These are phyloP conservation scores for Chrysaora quinquecirrha DNA, from an alignment of 30 jellyfish, hydroid and myxozoan species.

Conservation along the genomic window DNA sequence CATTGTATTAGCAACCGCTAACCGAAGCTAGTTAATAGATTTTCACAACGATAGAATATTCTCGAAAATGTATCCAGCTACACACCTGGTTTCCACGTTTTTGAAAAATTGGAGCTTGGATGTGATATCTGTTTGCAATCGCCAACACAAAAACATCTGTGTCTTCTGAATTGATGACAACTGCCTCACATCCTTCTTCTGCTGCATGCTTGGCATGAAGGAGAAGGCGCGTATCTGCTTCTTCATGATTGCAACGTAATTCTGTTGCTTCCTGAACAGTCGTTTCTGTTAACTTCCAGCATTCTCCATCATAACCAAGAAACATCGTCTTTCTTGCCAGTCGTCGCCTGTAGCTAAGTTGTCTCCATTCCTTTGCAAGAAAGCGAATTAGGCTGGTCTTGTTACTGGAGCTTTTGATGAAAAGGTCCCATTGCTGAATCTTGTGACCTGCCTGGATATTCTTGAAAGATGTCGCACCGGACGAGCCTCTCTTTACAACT, in stretches of 20 bases:
- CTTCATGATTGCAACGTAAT: conserved; percentile 40
- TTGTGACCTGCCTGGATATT: conserved; percentile 33
- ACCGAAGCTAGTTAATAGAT: too few species aligned
- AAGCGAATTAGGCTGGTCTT: conserved; percentile 34
- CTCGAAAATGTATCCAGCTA: neutral
- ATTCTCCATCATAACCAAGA: conserved; percentile 16
- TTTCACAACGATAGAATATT: neutral
- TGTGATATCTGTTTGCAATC: conserved; percentile 19
- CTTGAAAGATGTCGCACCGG: neutral
- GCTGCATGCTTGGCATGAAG: conserved; percentile 44
- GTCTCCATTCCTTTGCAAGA: conserved; percentile 33
- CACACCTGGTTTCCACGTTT: conserved; percentile 32
- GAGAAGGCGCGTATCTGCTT: conserved; percentile 55
- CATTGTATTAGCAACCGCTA: too few species aligned
- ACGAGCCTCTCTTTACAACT: conserved; percentile 10
- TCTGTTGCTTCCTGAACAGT: conserved; percentile 7
- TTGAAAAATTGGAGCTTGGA: conserved; percentile 26
- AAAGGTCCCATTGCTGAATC: conserved; percentile 35
- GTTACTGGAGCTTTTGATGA: conserved; percentile 28
- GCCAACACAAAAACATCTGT: conserved; percentile 18
- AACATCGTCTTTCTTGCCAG: conserved; percentile 32
- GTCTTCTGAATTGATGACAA: conserved; percentile 26
- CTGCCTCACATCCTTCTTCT: conserved; percentile 38
- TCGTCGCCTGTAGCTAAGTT: conserved; percentile 8
- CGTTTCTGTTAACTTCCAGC: conserved; percentile 34